These are phyloP conservation scores for Grallaria varia DNA, from an alignment of 2,113 vertebrate genomes.

Conservation along the genomic window DNA sequence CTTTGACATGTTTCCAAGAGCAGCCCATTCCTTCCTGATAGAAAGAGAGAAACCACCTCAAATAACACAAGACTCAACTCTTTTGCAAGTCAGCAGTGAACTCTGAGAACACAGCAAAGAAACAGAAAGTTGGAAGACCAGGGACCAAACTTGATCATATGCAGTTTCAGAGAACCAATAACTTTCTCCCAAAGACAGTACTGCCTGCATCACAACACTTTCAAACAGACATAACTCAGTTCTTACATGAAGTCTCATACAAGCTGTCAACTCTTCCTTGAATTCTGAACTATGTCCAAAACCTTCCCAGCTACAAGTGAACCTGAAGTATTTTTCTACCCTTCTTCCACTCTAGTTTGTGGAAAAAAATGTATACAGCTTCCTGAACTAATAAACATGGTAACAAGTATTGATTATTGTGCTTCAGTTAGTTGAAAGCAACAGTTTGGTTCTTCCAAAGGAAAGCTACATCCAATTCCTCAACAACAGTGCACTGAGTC, in stretches of 20 bases:
- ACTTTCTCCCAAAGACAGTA: neutral
- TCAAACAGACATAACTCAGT: neutral
- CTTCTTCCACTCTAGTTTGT: neutral
- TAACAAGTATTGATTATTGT: neutral
- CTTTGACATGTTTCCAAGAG: slow-evolving; percentile 89
- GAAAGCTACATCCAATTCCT: neutral
- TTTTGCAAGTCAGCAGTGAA: neutral
- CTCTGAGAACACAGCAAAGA: neutral
- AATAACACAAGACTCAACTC: neutral
- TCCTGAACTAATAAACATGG: neutral
- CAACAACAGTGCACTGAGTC: neutral
- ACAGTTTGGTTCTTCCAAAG: neutral
- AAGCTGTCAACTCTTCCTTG: neutral
- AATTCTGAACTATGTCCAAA: neutral
- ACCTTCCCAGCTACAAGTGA: neutral
- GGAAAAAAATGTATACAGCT: neutral
- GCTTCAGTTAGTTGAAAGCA: neutral
- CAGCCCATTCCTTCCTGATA: slow-evolving; percentile 93
- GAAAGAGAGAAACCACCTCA: neutral
- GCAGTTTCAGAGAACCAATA: neutral
- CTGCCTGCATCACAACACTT: neutral
- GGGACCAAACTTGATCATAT: neutral
- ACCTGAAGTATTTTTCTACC: neutral
- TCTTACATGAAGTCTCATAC: neutral
- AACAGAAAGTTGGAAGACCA: neutral